phyloP scores from a whole-genome alignment of 2,113 vertebrate species.

The Condylura cristata region DNA sequence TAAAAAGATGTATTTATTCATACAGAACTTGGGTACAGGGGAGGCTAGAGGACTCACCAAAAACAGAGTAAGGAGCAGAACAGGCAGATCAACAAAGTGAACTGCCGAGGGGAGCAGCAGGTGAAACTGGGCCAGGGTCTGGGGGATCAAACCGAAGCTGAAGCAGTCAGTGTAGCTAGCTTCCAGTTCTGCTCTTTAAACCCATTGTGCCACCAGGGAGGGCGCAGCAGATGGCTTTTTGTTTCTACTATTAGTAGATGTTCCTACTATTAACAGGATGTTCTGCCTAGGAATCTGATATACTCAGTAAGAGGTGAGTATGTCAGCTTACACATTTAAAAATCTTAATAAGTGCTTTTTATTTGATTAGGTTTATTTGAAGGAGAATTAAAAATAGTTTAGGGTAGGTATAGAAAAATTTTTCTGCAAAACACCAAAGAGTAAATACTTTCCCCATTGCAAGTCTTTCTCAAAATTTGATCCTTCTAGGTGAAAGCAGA shows the following conservation, averaged over 20 bases:
- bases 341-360: not conserved
- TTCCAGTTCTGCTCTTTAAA: too few relatives aligned
- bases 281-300: not conserved
- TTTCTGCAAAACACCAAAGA: not conserved
- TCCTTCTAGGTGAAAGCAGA: not conserved
- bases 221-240: too few relatives aligned
- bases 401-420: not conserved
- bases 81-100: too few relatives aligned
- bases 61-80: too few relatives aligned
- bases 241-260: not conserved
- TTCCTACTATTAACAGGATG: not conserved
- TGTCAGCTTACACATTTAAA: not conserved
- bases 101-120: too few relatives aligned
- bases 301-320: not conserved
- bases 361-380: constrained; percentile 8
- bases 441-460: not conserved
- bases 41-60: too few relatives aligned
- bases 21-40: too few relatives aligned
- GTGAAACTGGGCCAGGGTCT: too few relatives aligned
- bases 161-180: too few relatives aligned
- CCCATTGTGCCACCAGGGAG: too few relatives aligned
- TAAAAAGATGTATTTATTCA: too few relatives aligned
- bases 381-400: not conserved
- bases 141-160: too few relatives aligned
- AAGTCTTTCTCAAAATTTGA: not conserved